phyloP scores from a whole-genome alignment of 2,888 invertebrate species.

The Drosophila peninsularis region DNA sequence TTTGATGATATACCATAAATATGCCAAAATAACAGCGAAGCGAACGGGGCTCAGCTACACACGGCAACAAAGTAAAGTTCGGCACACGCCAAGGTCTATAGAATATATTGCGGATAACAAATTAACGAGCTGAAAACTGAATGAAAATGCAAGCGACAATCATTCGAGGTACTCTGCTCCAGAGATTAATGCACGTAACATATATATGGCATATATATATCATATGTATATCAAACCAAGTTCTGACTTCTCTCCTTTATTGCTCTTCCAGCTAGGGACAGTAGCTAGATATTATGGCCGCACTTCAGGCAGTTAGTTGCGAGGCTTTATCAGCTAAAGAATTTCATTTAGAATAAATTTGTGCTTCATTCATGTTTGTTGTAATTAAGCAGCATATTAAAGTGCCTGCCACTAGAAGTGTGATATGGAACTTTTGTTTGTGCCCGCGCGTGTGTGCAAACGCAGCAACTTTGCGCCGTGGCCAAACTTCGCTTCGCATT shows the following conservation, averaged over 20 bases:
- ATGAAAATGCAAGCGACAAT: neutral
- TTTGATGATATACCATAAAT: conserved; percentile 76
- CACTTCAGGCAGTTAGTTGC: neutral
- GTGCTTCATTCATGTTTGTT: neutral
- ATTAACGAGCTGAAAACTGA: neutral
- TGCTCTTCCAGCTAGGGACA: neutral
- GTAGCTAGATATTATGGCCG: too few relatives aligned
- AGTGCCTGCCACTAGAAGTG: neutral
- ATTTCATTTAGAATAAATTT: too few relatives aligned
- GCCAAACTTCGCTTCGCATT: neutral
- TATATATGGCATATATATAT: too few relatives aligned
- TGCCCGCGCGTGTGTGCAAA: neutral
- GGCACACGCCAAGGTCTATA: neutral
- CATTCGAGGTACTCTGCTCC: too few relatives aligned
- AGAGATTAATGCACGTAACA: too few relatives aligned
- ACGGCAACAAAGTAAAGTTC: neutral
- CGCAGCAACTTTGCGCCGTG: neutral
- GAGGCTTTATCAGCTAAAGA: too few relatives aligned
- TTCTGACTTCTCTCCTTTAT: neutral
- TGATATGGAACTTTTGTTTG: neutral
- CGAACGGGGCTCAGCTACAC: neutral
- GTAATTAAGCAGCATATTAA: neutral
- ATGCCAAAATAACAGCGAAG: conserved; percentile 21
- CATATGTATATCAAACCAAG: too few relatives aligned
- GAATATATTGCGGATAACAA: neutral